Evolutionary conservation across 2,113 vertebrate species (phyloP), one percentile per base, ranked within the genome.

Genomic region (Ammodytes dubius): DNA sequence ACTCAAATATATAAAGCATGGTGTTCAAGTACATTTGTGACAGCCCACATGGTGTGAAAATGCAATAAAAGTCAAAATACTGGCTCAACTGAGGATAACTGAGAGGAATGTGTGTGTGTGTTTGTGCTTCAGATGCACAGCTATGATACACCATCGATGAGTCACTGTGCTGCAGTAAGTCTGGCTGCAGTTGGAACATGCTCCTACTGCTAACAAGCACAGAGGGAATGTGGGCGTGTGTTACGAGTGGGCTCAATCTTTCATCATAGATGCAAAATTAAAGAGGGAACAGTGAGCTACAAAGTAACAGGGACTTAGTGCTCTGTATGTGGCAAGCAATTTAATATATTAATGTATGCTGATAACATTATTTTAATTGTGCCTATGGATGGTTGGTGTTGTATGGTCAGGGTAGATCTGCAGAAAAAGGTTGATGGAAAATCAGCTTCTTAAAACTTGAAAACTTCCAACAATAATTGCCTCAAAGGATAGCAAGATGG

Each of bases 201-300:
- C 59, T 59, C 39, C 13, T 15, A 15, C 77, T 79, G 74, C 70
- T 81, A 84, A 72, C 64, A 50, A 64, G 54, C 71, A 61, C 86
- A 84, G 86, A 86, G 47, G 72, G 75, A 66, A 56, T 53, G 86
- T 88, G 82, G 85, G 85, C 14, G 79, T 73, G 61, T 83, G 83
- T 82, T 76, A 81, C 74, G 74, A 82, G 77, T 70, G n/a, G 40
- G 69, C 59, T 74, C 19, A 45, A 77, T 69, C 61, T 37, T 74
- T 43, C n/a, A 73, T 12, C 43, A 67, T 40, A 77, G 63, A 70
- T 53, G 43, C 37, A 73, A 69, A 43, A 74, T 66, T 49, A 79
- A 81, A 56, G 17, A 65, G 43, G 67, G 3, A 42, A 78, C 15
- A 58, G 39, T 57, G 10, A 50, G 73, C 14, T 54, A 53, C 19